Conservation (phyloP, 2,113 vertebrate species). For the Calidris pugnax region DNA sequence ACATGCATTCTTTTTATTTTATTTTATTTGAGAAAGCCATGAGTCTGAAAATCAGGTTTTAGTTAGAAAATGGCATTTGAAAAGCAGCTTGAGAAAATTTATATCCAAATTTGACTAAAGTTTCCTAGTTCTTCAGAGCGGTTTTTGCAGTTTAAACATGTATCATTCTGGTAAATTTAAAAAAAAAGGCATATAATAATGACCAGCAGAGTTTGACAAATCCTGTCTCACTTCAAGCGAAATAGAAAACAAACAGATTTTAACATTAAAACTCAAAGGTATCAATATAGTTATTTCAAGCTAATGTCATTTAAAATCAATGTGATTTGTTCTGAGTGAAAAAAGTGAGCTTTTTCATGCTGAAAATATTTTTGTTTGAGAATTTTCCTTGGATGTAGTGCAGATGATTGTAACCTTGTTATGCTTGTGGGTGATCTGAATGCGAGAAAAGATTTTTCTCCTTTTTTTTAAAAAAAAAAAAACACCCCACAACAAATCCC, state of each 20-base stretch:
- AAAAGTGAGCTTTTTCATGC: not conserved
- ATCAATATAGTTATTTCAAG: not conserved
- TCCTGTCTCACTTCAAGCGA: not conserved
- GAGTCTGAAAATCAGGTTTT: not conserved
- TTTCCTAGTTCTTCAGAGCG: not conserved
- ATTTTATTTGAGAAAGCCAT: not conserved
- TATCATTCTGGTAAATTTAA: not conserved
- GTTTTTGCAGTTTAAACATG: not conserved
- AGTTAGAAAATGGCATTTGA: not conserved
- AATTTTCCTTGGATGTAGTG: not conserved
- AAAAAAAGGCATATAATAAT: not conserved
- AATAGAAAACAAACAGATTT: not conserved
- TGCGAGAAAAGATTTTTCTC: not conserved
- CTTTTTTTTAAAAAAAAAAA: not conserved
- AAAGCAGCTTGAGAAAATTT: constrained; percentile 4
- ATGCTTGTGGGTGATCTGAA: constrained; percentile 7
- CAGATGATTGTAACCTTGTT: not conserved
- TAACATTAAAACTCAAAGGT: not conserved
- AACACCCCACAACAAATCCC: not conserved
- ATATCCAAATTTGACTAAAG: not conserved
- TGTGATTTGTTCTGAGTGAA: not conserved
- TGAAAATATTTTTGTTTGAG: constrained; percentile 1
- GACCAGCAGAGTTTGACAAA: not conserved
- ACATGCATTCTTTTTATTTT: not conserved
- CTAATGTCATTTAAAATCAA: not conserved